A percentile compares a stretch with the other conserved stretches of the same genome.
Conservation (phyloP, 2,888 invertebrate genomes). For the Diplolepis rosae region DNA sequence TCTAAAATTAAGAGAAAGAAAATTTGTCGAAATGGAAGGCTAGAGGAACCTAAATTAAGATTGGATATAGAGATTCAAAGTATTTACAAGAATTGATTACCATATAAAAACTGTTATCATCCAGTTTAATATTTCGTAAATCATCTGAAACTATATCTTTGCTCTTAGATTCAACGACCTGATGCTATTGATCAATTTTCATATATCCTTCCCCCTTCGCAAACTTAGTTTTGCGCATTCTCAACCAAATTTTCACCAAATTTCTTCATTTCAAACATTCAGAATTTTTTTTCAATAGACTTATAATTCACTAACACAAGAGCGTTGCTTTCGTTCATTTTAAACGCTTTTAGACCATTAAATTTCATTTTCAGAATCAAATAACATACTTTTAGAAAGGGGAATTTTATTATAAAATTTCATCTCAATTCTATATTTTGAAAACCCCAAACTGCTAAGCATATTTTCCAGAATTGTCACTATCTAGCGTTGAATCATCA, state of each 20-base stretch:
- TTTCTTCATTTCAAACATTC: background rate
- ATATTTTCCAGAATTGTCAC: conserved; percentile 44
- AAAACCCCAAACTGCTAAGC: conserved; percentile 3
- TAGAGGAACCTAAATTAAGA: background rate
- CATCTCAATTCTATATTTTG: background rate
- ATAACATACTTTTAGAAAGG: too few relatives aligned
- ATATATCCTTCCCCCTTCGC: conserved; percentile 24
- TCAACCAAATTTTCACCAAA: background rate
- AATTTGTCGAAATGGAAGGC: background rate
- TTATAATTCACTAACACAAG: background rate
- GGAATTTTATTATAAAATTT: background rate
- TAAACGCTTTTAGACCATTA: background rate
- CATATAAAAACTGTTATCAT: background rate
- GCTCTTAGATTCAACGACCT: conserved; percentile 38
- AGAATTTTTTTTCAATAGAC: background rate
- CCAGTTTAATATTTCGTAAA: background rate
- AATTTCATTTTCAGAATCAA: background rate
- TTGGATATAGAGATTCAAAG: background rate
- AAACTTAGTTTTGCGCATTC: conserved; percentile 14
- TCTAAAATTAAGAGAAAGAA: background rate
- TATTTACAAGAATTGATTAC: background rate
- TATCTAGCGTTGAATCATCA: conserved; percentile 45
- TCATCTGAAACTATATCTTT: conserved; percentile 14
- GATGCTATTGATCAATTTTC: conserved; percentile 51
- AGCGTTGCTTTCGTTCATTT: background rate